phyloP scores from a whole-genome alignment of 2,113 vertebrate species.

The Puma concolor region DNA sequence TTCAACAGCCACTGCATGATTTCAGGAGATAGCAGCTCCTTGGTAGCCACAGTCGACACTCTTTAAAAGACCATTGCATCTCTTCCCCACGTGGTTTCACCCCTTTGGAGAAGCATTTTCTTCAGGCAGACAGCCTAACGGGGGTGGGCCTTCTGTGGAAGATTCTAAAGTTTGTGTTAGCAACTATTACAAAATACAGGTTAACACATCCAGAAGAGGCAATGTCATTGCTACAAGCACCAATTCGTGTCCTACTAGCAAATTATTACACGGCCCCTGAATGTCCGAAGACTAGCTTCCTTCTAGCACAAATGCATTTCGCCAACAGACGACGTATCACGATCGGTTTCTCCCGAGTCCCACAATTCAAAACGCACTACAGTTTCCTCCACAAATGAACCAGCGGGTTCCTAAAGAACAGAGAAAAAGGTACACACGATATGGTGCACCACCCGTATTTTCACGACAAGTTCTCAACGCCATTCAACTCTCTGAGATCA shows the following conservation, averaged over 20 bases:
- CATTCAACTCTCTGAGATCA: not conserved
- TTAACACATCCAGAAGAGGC: rapidly evolving
- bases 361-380: not conserved
- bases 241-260: not conserved
- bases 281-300: not conserved
- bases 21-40: not conserved
- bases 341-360: not conserved
- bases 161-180: not conserved
- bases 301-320: not conserved
- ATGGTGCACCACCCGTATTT: not conserved
- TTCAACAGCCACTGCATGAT: rapidly evolving
- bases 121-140: not conserved
- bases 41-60: not conserved
- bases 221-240: rapidly evolving
- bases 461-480: not conserved
- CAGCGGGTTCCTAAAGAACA: not conserved
- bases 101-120: not conserved
- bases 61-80: not conserved
- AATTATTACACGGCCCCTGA: not conserved
- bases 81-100: not conserved
- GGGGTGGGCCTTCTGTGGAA: rapidly evolving
- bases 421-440: not conserved
- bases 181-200: not conserved
- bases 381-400: not conserved
- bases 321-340: not conserved